Evolutionary conservation across 2,113 vertebrate genomes (phyloP), one percentile per base, ranked within the genome.

Genomic region (Panurus biarmicus): DNA sequence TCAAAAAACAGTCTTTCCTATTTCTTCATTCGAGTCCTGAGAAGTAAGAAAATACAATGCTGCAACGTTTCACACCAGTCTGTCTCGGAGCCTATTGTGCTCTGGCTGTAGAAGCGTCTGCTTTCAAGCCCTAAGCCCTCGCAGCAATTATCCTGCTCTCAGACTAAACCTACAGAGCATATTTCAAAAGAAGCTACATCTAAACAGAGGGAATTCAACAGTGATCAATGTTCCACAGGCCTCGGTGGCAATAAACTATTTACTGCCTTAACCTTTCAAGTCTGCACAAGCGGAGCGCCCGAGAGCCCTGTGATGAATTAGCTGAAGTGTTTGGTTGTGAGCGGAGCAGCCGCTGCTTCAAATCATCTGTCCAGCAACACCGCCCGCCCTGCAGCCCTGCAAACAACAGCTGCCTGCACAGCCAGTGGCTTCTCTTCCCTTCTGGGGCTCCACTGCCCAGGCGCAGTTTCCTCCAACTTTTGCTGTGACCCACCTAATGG

Each of bases 231-330:
- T 70, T 77, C 82, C 89, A 19, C 9, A 12, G 94, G 89, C 89
- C 95, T 95, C 70, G 25, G 66, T 62, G 75, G 94, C 93, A 83
- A 96, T 94, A 96, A 96, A 97, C 97, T 88, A 93, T 97, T 95
- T 95, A 96, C 95, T 91, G 94, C 85, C 71, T 91, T 66, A 93
- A 94, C 95, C 93, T 95, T 94, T 94, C 44, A 94, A 89, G 93
- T 86, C 33, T 86, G 97, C 74, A 51, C 80, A 57, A 84, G 75
- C 48, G 7, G 90, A 94, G 94, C 21, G 7, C 82, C 85, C 69
- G 33, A 85, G 94, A 95, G 62, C 71, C 50, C 89, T 10, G 79
- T 96, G 94, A 97, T 97, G 89, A 92, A 97, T 95, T 87, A 88
- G 94, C 92, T 60, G 87, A 88, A 96, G 95, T 62, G 92, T 96